Evolutionary conservation across 2,888 invertebrate species (phyloP).

Genomic region (Abrostola triplasia): DNA sequence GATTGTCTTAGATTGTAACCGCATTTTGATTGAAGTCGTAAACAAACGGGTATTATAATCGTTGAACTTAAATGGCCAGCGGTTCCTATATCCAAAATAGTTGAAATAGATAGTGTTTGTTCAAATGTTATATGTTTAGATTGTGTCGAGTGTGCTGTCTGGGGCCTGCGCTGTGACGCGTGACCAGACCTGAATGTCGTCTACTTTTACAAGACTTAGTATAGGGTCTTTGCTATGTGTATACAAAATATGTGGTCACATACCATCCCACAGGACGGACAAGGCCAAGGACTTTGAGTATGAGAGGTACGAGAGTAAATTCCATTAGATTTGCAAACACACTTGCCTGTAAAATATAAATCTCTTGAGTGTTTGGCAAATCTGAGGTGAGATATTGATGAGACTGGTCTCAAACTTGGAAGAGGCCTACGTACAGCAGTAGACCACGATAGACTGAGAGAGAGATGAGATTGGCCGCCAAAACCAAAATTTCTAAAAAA

Average conservation of each 20-base stretch:
- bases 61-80: slow-evolving; percentile 14
- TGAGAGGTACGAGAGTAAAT: no score
- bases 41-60: slow-evolving; percentile 41
- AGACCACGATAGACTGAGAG: no score
- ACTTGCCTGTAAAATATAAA: no score
- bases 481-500: no score
- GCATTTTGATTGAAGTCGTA: slow-evolving; percentile 20
- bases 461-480: no score
- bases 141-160: not conserved
- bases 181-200: slow-evolving; percentile 48
- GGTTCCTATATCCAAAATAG: slow-evolving; percentile 21
- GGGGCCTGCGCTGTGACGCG: slow-evolving; percentile 21
- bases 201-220: slow-evolving; percentile 31
- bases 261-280: not conserved
- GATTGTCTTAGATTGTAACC: slow-evolving; percentile 3
- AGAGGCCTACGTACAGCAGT: no score
- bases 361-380: no score
- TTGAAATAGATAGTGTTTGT: not conserved
- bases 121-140: slow-evolving; percentile 2
- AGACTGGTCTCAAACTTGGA: no score
- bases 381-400: no score
- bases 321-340: no score
- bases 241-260: no score
- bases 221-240: slow-evolving; percentile 1
- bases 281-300: not conserved